Evolutionary conservation across 1,140 invertebrate species (phyloP).

Genomic region (Hetaerina americana): DNA sequence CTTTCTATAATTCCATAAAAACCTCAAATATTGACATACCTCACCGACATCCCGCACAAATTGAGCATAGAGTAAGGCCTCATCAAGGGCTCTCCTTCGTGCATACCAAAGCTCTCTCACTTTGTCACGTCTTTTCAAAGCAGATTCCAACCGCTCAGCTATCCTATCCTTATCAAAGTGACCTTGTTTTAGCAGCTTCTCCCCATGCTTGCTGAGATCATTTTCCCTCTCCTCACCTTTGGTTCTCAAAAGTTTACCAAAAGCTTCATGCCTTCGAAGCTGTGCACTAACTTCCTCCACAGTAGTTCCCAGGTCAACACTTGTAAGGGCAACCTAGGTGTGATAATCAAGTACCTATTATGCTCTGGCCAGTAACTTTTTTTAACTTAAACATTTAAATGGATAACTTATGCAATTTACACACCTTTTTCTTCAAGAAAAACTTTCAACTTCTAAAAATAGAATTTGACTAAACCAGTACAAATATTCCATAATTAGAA

Average conservation of each 20-base stretch:
- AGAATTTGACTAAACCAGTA: too few species aligned
- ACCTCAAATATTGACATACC: too few species aligned
- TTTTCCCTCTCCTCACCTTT: conserved; percentile 64
- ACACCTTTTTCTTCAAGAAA: too few species aligned
- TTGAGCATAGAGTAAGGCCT: conserved; percentile 71
- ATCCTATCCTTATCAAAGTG: conserved; percentile 91
- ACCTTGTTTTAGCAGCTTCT: conserved; percentile 76
- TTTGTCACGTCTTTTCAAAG: conserved; percentile 53
- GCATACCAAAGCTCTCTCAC: conserved; percentile 52
- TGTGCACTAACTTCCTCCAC: conserved; percentile 77
- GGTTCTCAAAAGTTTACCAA: conserved; percentile 69
- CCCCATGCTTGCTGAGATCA: conserved; percentile 75
- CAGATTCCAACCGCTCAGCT: conserved; percentile 50
- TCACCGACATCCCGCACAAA: conserved; percentile 83
- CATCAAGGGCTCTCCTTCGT: conserved; percentile 53
- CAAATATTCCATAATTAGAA: too few species aligned
- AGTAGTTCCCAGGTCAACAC: conserved; percentile 29
- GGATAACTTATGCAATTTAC: too few species aligned
- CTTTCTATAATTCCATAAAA: too few species aligned
- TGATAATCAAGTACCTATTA: background rate
- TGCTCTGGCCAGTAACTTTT: too few species aligned
- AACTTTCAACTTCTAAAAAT: too few species aligned
- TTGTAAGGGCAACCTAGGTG: conserved; percentile 12
- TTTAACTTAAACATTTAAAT: too few species aligned
- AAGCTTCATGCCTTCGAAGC: conserved; percentile 84